phyloP scores from a whole-genome alignment of 2,113 vertebrate species.

The Ptychochromis oligacanthus region DNA sequence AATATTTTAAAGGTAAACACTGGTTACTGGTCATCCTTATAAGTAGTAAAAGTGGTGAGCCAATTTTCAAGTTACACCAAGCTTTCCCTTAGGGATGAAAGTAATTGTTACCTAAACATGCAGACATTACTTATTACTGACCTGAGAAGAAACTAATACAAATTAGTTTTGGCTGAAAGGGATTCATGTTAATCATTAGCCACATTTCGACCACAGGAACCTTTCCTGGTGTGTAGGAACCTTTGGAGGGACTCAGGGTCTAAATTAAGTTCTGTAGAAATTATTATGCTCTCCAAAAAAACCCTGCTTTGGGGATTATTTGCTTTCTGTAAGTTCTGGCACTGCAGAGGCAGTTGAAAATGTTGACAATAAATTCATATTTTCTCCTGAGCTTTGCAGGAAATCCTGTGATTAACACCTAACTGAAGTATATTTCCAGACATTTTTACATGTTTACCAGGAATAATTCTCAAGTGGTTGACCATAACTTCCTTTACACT shows the following conservation, averaged over 20 bases:
- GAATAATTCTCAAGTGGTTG: slow-evolving; percentile 9
- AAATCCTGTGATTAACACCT: not conserved
- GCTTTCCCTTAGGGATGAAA: not conserved
- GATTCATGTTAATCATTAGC: not conserved
- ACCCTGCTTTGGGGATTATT: too few relatives aligned
- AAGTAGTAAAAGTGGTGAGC: not conserved
- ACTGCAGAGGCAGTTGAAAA: not conserved
- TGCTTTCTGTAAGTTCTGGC: not conserved
- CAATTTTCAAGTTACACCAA: not conserved
- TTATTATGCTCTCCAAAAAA: not conserved
- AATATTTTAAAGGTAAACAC: not conserved
- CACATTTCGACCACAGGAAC: not conserved
- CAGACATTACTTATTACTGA: not conserved
- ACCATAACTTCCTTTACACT: not conserved
- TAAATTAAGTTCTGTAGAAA: not conserved
- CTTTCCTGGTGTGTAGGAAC: not conserved
- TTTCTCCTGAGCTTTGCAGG: not conserved
- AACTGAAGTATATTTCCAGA: not conserved
- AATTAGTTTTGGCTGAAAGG: not conserved
- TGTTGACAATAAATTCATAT: not conserved
- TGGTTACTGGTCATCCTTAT: not conserved
- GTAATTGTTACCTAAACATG: not conserved
- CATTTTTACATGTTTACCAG: slow-evolving; percentile 8
- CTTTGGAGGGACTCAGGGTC: not conserved
- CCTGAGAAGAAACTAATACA: not conserved